These are phyloP conservation scores for Ceyx melanurus DNA, from an alignment of 2,113 vertebrate species.

Conservation along the genomic window DNA sequence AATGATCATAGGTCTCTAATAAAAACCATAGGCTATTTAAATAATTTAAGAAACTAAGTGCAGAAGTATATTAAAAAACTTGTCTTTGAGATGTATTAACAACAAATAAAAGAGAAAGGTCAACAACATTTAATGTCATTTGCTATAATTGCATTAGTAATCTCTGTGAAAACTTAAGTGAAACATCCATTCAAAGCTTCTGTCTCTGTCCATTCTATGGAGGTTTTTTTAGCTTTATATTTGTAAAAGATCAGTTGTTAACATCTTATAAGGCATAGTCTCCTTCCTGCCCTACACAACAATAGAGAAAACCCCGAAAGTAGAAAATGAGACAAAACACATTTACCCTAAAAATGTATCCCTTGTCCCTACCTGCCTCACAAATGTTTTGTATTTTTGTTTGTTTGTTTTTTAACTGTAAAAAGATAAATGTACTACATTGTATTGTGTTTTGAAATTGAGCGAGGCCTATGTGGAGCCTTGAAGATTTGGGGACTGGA, in stretches of 20 bases:
- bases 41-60: neutral
- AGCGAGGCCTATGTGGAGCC: neutral
- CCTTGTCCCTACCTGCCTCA: neutral
- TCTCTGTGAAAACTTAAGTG: neutral
- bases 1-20: neutral
- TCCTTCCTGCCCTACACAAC: neutral
- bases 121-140: neutral
- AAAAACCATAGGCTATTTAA: neutral
- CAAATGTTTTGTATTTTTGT: neutral
- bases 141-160: neutral
- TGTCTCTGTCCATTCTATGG: neutral
- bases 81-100: neutral
- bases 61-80: neutral
- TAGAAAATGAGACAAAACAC: neutral
- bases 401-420: neutral
- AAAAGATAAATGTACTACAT: neutral
- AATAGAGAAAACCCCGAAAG: neutral
- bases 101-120: neutral
- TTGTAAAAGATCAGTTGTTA: neutral
- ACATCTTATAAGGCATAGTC: neutral
- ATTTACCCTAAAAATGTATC: neutral
- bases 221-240: neutral
- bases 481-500: neutral
- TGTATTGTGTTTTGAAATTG: neutral
- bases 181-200: neutral